These are phyloP conservation scores for Zosterops pallidus DNA, from an alignment of 2,113 vertebrate genomes.

Conservation along the genomic window DNA sequence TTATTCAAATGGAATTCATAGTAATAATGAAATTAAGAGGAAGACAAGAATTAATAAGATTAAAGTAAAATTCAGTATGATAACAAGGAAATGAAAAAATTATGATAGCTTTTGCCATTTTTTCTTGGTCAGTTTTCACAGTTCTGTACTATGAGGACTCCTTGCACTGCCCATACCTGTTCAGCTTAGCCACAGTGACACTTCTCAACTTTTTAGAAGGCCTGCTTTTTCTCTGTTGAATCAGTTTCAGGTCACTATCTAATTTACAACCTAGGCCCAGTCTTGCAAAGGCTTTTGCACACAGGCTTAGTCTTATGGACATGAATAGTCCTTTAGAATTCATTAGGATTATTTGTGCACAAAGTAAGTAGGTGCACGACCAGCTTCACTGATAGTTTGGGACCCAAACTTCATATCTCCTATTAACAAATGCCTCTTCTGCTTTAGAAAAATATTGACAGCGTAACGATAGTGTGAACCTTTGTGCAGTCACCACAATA, in stretches of 20 bases:
- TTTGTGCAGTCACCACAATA: not conserved
- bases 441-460: conserved; percentile 34
- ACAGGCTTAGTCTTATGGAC: conserved; percentile 62
- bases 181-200: not conserved
- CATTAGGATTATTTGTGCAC: conserved; percentile 53
- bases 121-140: not conserved
- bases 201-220: conserved; percentile 15
- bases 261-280: conserved; percentile 51
- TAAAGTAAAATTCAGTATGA: not conserved
- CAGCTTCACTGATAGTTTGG: conserved; percentile 34
- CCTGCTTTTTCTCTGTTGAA: conserved; percentile 31
- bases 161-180: conserved; percentile 11
- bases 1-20: not conserved
- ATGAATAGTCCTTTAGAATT: conserved; percentile 68
- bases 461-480: not conserved
- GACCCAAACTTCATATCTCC: conserved; percentile 45
- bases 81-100: not conserved
- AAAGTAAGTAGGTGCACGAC: conserved; percentile 64
- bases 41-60: not conserved
- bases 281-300: conserved; percentile 60
- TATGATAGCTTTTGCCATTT: not conserved
- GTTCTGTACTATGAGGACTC: not conserved
- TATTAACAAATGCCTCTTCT: conserved; percentile 35
- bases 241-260: conserved; percentile 50
- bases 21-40: not conserved